Conservation (phyloP, 2,113 vertebrate species). For the Entelurus aequoreus region DNA sequence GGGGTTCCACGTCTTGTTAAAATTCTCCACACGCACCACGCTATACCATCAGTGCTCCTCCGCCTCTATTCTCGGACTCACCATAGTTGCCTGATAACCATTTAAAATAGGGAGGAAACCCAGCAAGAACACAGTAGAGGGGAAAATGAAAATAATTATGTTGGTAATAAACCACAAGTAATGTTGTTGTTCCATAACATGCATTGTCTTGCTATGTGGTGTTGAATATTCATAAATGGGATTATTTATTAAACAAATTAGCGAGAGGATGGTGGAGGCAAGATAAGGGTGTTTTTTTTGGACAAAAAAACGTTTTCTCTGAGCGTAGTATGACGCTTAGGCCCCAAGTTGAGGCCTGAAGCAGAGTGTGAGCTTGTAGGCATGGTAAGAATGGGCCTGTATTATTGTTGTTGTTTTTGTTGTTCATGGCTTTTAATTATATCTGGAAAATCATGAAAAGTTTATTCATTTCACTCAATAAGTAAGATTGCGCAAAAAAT, state of each 20-base stretch:
- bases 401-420: neutral
- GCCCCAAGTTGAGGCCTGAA: constrained; percentile 39
- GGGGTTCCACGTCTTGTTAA: constrained; percentile 70
- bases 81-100: constrained; percentile 69
- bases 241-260: constrained; percentile 57
- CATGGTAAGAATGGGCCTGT: constrained; percentile 26
- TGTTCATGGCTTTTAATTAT: neutral
- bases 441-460: constrained; percentile 23
- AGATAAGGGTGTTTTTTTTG: constrained; percentile 22
- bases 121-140: constrained; percentile 23
- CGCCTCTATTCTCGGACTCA: constrained; percentile 44
- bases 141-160: constrained; percentile 40
- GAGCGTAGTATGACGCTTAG: constrained; percentile 53
- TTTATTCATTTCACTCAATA: neutral
- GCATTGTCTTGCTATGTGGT: constrained; percentile 47
- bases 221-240: constrained; percentile 52
- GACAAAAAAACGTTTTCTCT: constrained; percentile 56
- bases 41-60: constrained; percentile 45
- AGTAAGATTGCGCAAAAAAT: constrained; percentile 3
- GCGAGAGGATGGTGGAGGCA: neutral
- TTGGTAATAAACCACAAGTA: constrained; percentile 60
- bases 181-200: constrained; percentile 52
- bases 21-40: constrained; percentile 51
- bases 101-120: constrained; percentile 53
- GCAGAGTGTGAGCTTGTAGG: constrained; percentile 36